Evolutionary conservation across 2,888 invertebrate genomes (phyloP).

Genomic region (Lithophane semibrunnea): DNA sequence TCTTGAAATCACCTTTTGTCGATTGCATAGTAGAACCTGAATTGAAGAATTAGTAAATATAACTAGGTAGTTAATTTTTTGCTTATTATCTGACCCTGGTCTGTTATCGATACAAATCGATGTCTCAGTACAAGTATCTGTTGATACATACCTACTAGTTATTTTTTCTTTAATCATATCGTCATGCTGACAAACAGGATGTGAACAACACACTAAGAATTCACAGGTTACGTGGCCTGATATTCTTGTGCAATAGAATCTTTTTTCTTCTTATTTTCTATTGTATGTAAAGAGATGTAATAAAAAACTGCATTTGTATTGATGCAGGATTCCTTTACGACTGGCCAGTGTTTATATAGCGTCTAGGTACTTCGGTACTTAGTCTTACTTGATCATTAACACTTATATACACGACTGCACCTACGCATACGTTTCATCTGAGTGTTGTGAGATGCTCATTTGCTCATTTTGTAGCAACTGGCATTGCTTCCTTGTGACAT

Average conservation of each 20-base stretch:
- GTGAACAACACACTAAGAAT: constrained; percentile 51
- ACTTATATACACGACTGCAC: constrained; percentile 25
- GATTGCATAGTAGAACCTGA: not conserved
- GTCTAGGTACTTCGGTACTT: not conserved
- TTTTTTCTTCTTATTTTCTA: constrained; percentile 39
- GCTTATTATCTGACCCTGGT: too few relatives aligned
- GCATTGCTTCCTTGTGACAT: constrained; percentile 40
- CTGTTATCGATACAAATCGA: not conserved
- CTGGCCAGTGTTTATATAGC: constrained; percentile 23
- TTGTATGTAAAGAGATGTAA: constrained; percentile 31
- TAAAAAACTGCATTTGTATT: constrained; percentile 36
- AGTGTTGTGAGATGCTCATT: constrained; percentile 54
- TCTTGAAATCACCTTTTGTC: not conserved
- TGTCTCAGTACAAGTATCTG: not conserved
- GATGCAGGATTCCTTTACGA: constrained; percentile 7
- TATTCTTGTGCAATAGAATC: constrained; percentile 53
- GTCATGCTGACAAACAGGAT: constrained; percentile 55
- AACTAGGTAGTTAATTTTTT: constrained; percentile 3
- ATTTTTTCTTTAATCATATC: constrained; percentile 6
- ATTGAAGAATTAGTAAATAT: not conserved
- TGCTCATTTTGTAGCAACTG: constrained; percentile 39
- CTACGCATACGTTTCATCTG: constrained; percentile 42
- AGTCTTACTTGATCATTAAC: constrained; percentile 41
- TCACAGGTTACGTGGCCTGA: constrained; percentile 40
- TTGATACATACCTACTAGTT: not conserved